These are phyloP conservation scores for Holacanthella duospinosa DNA, from an alignment of 2,888 invertebrate genomes.

Conservation along the genomic window DNA sequence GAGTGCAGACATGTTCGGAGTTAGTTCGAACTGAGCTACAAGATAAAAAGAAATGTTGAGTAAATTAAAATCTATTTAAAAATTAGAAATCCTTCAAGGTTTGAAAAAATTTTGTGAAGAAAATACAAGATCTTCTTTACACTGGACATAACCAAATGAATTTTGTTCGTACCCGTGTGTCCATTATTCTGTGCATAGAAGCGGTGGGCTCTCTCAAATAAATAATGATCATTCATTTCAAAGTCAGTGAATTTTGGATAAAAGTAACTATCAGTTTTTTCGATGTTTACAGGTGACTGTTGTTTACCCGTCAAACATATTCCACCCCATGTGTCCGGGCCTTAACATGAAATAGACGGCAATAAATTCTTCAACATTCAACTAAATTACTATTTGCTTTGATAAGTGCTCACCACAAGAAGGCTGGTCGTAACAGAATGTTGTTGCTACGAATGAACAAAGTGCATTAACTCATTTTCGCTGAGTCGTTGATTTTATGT, in stretches of 20 bases:
- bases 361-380: not conserved
- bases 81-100: too few relatives aligned
- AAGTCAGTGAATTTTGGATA: not conserved
- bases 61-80: not conserved
- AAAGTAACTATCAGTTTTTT: not conserved
- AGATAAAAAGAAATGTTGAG: not conserved
- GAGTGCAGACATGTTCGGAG: not conserved
- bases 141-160: too few relatives aligned
- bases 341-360: not conserved
- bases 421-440: conserved; percentile 5
- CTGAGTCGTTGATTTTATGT: not conserved
- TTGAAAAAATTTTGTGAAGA: too few relatives aligned
- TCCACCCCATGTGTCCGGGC: not conserved
- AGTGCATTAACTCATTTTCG: not conserved
- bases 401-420: not conserved
- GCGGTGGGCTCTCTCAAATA: not conserved
- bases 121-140: too few relatives aligned
- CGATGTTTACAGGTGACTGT: conserved; percentile 1
- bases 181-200: conserved; percentile 6
- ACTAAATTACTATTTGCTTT: not conserved
- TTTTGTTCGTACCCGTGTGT: not conserved
- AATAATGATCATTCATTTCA: not conserved
- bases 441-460: not conserved
- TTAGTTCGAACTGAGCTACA: conserved; percentile 1
- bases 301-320: not conserved